phyloP scores from a whole-genome alignment of 2,113 vertebrate species.

The Cryptoleucopteryx plumbea region DNA sequence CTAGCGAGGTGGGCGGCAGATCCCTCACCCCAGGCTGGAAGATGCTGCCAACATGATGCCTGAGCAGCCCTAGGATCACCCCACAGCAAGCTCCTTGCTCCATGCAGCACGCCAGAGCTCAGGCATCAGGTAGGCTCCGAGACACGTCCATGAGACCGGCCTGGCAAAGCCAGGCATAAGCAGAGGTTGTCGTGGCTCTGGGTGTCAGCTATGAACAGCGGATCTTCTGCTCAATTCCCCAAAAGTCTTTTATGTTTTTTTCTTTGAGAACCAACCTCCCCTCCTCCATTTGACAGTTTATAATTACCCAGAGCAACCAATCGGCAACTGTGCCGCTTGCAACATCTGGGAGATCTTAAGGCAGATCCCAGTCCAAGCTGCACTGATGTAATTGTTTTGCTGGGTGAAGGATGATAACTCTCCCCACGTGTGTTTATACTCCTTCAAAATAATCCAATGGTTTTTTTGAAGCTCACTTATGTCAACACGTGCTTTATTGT shows the following conservation, averaged over 20 bases:
- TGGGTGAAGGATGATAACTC: constrained; percentile 48
- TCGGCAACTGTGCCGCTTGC: background rate
- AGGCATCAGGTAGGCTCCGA: background rate
- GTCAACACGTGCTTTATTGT: constrained; percentile 36
- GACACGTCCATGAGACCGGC: accelerated
- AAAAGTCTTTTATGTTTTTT: background rate
- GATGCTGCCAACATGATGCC: background rate
- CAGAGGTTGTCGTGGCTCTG: background rate
- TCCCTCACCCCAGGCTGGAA: background rate
- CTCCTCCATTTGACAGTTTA: background rate
- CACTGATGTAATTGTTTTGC: constrained; percentile 65
- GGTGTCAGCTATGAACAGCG: background rate
- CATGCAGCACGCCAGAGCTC: background rate
- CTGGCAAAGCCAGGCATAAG: background rate
- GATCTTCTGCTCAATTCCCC: background rate
- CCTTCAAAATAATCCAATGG: constrained; percentile 40
- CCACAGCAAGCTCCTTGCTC: background rate
- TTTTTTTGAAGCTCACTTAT: constrained; percentile 45
- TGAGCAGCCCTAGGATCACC: background rate
- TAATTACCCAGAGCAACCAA: background rate
- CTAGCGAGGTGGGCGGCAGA: background rate
- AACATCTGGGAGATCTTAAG: constrained; percentile 61
- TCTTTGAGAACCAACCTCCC: background rate
- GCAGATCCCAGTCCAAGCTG: constrained; percentile 39
- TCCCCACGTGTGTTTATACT: constrained; percentile 31